Evolutionary conservation across 2,888 invertebrate species (phyloP).

Genomic region (Acanthoscelides obtectus): DNA sequence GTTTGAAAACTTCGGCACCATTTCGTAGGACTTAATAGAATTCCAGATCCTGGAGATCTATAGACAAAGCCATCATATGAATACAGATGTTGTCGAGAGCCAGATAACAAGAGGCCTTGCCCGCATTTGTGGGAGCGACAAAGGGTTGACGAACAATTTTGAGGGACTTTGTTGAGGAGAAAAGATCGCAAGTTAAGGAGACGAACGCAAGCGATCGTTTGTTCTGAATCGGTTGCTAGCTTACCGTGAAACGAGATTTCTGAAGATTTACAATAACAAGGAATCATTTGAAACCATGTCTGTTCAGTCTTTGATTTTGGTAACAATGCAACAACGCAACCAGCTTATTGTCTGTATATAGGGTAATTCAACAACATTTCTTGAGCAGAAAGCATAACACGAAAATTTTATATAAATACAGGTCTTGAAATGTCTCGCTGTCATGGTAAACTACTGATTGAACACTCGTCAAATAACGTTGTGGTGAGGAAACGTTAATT

Average conservation of each 20-base stretch:
- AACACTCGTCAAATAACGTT: no score
- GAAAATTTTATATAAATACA: no score
- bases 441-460: no score
- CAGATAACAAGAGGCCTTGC: background rate
- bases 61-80: background rate
- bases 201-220: background rate
- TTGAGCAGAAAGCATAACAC: no score
- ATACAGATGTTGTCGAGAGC: background rate
- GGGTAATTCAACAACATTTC: no score
- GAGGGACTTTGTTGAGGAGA: background rate
- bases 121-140: background rate
- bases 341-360: no score
- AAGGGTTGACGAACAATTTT: background rate
- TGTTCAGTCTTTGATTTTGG: no score
- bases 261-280: no score
- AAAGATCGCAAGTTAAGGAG: background rate
- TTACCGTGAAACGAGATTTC: background rate
- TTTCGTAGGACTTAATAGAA: background rate
- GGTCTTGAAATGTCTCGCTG: no score
- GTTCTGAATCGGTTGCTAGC: background rate
- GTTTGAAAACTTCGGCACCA: background rate
- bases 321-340: no score
- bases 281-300: no score
- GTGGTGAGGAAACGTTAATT: no score
- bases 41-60: background rate